Conservation (phyloP, 1,140 invertebrate genomes). For the Penaeus japonicus region DNA sequence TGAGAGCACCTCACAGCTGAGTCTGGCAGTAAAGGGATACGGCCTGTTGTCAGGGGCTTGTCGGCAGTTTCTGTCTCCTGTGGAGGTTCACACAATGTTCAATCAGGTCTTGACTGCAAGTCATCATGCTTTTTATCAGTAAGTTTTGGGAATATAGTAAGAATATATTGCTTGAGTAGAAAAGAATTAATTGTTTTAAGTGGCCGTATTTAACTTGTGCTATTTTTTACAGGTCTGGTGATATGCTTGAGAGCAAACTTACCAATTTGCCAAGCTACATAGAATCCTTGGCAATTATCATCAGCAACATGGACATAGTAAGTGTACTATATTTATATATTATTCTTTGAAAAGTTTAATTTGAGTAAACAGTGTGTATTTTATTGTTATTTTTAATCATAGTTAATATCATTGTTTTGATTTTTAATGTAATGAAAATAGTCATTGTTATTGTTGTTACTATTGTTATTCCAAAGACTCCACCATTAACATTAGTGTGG, state of each 20-base stretch:
- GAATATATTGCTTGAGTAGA: no score
- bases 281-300: constrained; percentile 48
- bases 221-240: constrained; percentile 45
- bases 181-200: not conserved
- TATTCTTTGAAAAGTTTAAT: no score
- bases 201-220: not conserved
- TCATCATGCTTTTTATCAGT: constrained; percentile 43
- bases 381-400: no score
- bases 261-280: constrained; percentile 52
- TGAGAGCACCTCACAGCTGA: not conserved
- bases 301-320: constrained; percentile 51
- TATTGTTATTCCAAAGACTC: no score
- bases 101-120: constrained; percentile 27
- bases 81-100: constrained; percentile 46
- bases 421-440: no score
- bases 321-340: not conserved
- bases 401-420: no score
- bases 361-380: no score
- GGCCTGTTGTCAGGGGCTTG: constrained; percentile 29
- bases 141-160: not conserved
- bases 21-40: constrained; percentile 38
- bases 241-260: constrained; percentile 57
- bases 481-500: no score
- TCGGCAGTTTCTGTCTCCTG: constrained; percentile 12
- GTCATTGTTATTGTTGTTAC: no score